phyloP scores from a whole-genome alignment of 2,113 vertebrate genomes.

The Cyprinodon brontotheroides region DNA sequence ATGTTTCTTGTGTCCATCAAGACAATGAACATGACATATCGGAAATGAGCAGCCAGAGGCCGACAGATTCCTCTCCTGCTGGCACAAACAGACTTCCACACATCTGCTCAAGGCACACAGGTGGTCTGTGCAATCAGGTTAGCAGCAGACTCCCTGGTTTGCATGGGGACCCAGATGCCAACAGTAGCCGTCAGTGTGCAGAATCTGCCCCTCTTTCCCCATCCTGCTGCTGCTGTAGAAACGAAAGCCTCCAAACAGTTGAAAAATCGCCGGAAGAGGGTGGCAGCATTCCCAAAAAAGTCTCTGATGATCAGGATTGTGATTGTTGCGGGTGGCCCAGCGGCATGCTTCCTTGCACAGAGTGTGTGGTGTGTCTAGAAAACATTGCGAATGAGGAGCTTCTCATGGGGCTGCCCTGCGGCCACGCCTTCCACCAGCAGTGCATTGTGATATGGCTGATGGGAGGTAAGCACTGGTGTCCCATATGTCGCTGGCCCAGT shows the following conservation, averaged over 20 bases:
- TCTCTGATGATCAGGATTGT: conserved; percentile 42
- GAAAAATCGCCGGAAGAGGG: background rate
- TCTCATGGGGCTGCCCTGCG: conserved; percentile 92
- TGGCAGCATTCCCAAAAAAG: background rate
- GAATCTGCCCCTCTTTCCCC: background rate
- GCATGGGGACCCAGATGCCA: background rate
- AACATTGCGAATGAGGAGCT: conserved; percentile 87
- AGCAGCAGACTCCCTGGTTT: background rate
- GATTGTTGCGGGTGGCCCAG: conserved; percentile 89
- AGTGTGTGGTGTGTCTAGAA: conserved; percentile 97
- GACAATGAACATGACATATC: background rate
- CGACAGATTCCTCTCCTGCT: background rate
- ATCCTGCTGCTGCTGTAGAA: background rate
- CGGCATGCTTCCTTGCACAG: conserved; percentile 87
- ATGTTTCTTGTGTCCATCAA: background rate
- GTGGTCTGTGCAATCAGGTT: background rate
- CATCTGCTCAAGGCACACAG: background rate
- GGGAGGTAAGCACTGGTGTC: conserved; percentile 91
- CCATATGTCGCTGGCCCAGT: conserved; percentile 94
- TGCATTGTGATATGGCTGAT: conserved; percentile 95
- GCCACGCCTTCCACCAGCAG: conserved; percentile 96
- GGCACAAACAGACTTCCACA: background rate
- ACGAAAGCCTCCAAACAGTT: background rate
- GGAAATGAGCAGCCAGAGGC: background rate
- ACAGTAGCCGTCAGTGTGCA: background rate